Percentiles rank a stretch among this genome's conserved stretches.
phyloP scores from a whole-genome alignment of 2,888 invertebrate species.

The Lasius platythorax region DNA sequence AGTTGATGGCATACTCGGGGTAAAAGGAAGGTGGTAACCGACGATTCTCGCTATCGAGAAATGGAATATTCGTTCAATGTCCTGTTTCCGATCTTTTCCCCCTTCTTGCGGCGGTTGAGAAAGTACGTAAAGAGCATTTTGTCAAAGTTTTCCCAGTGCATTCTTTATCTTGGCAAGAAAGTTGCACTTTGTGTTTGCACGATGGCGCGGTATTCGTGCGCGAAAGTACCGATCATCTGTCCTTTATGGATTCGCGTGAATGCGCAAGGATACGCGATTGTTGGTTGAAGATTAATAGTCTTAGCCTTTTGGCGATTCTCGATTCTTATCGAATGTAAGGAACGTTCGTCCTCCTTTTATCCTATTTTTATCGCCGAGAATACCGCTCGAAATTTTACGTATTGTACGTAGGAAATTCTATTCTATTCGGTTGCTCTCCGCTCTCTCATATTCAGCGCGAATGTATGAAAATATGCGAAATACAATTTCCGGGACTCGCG shows the following conservation, averaged over 20 bases:
- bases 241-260: constrained; percentile 8
- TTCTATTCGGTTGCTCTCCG: not conserved
- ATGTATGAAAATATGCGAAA: constrained; percentile 43
- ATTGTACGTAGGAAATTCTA: constrained; percentile 17
- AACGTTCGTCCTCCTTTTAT: not conserved
- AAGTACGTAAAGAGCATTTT: constrained; percentile 51
- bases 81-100: constrained; percentile 33
- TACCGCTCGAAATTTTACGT: constrained; percentile 3
- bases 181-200: constrained; percentile 33
- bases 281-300: constrained; percentile 27
- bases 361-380: not conserved
- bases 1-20: not conserved
- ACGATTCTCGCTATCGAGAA: constrained; percentile 28
- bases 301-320: not conserved
- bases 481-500: constrained; percentile 38
- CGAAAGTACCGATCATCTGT: constrained; percentile 32
- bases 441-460: not conserved
- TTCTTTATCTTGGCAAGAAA: constrained; percentile 45
- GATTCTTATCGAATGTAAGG: not conserved
- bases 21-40: not conserved
- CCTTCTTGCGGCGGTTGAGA: constrained; percentile 24
- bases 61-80: constrained; percentile 52
- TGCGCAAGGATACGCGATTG: constrained; percentile 18
- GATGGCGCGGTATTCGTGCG: constrained; percentile 20
- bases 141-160: constrained; percentile 48